Evolutionary conservation across 1,140 invertebrate species (phyloP).

Genomic region (Euura lappo): DNA sequence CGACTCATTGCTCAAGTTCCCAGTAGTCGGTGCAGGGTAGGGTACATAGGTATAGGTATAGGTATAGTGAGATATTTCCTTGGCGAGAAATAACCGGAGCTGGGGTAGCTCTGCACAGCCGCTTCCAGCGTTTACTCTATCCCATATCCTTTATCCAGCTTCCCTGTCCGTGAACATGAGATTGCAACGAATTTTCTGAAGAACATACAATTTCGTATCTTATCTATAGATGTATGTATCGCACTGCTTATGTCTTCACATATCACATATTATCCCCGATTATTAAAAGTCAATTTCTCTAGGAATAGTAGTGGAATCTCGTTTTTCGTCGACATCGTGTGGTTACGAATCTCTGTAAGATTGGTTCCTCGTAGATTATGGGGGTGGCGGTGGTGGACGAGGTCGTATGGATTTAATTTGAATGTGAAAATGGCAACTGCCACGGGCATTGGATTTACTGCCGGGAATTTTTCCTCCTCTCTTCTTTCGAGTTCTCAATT

Average conservation of each 20-base stretch:
- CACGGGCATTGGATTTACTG: background rate
- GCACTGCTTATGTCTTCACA: background rate
- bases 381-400: background rate
- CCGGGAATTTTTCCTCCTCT: background rate
- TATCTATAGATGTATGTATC: background rate
- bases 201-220: background rate
- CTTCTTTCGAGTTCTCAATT: background rate
- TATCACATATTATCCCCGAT: no score
- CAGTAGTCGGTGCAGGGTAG: background rate
- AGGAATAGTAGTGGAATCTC: background rate
- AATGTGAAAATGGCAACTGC: constrained; percentile 1
- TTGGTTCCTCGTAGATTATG: background rate
- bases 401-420: background rate
- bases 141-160: background rate
- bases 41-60: no score
- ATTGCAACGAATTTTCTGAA: constrained; percentile 3
- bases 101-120: background rate
- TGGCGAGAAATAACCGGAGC: background rate
- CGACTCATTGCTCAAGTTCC: background rate
- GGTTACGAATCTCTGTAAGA: background rate
- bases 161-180: background rate
- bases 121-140: constrained; percentile 6
- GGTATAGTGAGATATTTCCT: background rate
- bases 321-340: background rate
- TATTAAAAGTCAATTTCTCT: background rate